phyloP scores from a whole-genome alignment of 92 coral and sea anemone species.

The Blastomussa wellsi region DNA sequence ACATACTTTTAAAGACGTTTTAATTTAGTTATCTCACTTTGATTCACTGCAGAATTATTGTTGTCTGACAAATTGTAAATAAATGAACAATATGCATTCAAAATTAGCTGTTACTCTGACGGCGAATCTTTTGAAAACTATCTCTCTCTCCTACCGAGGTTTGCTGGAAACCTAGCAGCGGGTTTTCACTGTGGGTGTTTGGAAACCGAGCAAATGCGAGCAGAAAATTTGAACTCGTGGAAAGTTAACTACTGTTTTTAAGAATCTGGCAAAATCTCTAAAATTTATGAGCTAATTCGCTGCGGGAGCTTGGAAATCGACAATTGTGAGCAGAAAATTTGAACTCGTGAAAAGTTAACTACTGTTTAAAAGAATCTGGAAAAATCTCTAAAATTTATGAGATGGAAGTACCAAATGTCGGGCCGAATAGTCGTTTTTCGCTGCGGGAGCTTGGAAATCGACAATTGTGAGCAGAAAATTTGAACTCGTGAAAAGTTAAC shows the following conservation, averaged over 20 bases:
- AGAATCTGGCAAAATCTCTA: neutral
- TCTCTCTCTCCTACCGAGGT: neutral
- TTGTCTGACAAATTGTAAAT: constrained; percentile 25
- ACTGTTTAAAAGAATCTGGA: neutral
- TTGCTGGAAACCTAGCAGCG: neutral
- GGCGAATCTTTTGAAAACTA: neutral
- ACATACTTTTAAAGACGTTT: constrained; percentile 32
- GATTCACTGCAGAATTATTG: neutral
- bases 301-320: neutral
- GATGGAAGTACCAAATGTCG: no score
- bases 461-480: neutral
- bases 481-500: neutral
- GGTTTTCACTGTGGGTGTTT: neutral
- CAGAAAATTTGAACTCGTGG: neutral
- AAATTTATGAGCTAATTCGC: neutral
- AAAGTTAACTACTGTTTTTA: neutral
- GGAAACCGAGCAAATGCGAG: neutral
- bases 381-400: neutral
- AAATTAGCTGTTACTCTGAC: neutral
- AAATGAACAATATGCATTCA: neutral
- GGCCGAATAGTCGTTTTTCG: no score
- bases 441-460: no score
- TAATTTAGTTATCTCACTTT: constrained; percentile 33
- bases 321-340: neutral
- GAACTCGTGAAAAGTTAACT: constrained; percentile 7